Conservation (phyloP, 2,888 invertebrate genomes). For the Drepana falcataria region DNA sequence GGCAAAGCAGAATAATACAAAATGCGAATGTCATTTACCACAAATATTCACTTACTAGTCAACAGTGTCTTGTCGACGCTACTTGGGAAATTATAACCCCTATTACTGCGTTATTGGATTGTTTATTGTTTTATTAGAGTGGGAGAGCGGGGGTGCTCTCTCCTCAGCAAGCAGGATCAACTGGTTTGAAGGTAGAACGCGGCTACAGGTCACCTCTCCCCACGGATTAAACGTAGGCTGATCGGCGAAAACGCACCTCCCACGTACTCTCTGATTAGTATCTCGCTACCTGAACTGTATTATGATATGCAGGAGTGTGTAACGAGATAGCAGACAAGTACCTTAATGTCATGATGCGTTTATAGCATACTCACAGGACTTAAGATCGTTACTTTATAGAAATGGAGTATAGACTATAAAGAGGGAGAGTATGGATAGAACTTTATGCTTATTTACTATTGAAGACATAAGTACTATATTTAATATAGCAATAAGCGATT, state of each 20-base stretch:
- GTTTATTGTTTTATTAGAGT: conserved; percentile 29
- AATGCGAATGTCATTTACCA: too few species aligned
- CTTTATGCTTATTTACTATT: too few species aligned
- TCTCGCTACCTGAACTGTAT: conserved; percentile 20
- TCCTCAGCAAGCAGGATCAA: conserved; percentile 24
- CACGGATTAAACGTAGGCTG: conserved; percentile 60
- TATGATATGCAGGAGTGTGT: not conserved
- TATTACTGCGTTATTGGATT: conserved; percentile 30
- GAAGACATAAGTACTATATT: too few species aligned
- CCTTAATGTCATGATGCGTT: not conserved
- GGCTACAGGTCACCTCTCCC: conserved; percentile 64
- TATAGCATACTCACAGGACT: not conserved
- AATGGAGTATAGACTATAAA: not conserved
- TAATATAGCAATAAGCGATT: too few species aligned
- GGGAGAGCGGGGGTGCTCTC: conserved; percentile 14
- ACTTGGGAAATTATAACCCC: not conserved
- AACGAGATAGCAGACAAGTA: not conserved
- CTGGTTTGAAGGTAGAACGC: conserved; percentile 65
- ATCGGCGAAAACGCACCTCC: conserved; percentile 57
- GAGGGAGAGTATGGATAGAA: too few species aligned
- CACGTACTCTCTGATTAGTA: conserved; percentile 51
- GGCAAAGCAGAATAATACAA: too few species aligned
- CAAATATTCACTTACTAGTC: too few species aligned
- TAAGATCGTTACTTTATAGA: not conserved
- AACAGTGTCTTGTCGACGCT: not conserved